Evolutionary conservation across 2,113 vertebrate species (phyloP), one percentile per base, ranked within the genome.

Genomic region (Pluvialis apricaria): DNA sequence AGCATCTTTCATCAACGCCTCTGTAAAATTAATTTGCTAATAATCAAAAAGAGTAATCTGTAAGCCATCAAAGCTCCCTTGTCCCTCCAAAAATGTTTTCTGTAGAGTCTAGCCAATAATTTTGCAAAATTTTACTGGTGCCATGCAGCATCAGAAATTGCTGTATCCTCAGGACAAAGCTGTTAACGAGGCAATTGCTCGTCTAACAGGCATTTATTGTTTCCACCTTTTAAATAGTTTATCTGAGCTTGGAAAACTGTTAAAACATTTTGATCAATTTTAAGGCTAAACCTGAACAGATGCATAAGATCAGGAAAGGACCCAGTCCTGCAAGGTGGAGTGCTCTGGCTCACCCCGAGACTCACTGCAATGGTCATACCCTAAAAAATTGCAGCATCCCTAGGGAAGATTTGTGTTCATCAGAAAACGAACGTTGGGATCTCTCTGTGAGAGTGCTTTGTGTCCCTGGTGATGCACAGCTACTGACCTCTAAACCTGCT

Each of bases 401-500:
- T 58, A 16, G 36, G 32, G 31, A 49, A 65, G 22, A 21, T 40
- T 26, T 70, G 38, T 28, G 40, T 51, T 70, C 49, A 15, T 44
- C 7, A 20, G 15, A 62, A 86, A 64, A 52, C 18, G 8, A 73
- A 82, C 11, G 5, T 5, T 54, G 49, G 22, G 29, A 45, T 62
- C 42, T 66, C 45, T 49, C 28, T 1, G 0, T 29, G 10, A 24
- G 22, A 71, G 31, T 13, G 11, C 49, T 47, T 31, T 84, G 31
- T 34, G 13, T 15, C 42, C n/a, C 51, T n/a, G 16, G 29, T 75
- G 54, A 28, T 28, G 16, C 29, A 3, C 20, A 51, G 32, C 55
- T 65, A 62, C 92, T 49, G 10, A 98, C 96, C 97, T 98, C 97
- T 9, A 96, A 95, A 78, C 90, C 89, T 57, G 96, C 90, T 44